Conservation (phyloP, 2,888 invertebrate species). For the Drosophila atroscutellata region DNA sequence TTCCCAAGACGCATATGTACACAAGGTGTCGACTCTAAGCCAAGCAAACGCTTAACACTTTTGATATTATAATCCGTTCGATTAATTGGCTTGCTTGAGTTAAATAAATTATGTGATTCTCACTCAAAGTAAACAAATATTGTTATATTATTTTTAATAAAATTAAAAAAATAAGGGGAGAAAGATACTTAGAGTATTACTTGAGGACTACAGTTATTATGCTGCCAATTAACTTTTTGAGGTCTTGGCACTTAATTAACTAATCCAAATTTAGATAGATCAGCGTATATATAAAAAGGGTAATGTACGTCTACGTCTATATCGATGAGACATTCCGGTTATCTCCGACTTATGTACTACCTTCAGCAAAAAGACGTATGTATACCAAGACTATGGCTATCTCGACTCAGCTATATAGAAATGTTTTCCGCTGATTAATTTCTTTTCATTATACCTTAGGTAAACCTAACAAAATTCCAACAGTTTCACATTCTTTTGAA, state of each 20-base stretch:
- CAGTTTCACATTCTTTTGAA: neutral
- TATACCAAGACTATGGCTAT: neutral
- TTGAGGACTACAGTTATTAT: neutral
- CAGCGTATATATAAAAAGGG: neutral
- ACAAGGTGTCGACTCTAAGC: neutral
- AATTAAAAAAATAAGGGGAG: neutral
- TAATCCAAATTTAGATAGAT: neutral
- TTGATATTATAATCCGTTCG: neutral
- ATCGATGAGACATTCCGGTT: neutral
- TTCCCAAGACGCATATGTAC: constrained; percentile 16
- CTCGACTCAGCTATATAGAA: neutral
- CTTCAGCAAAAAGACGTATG: neutral
- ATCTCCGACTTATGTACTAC: neutral
- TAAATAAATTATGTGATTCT: neutral
- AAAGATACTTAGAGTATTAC: neutral
- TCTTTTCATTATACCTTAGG: neutral
- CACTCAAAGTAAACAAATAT: neutral
- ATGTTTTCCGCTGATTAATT: neutral
- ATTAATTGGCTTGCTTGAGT: neutral
- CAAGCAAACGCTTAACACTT: neutral
- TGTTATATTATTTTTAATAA: neutral
- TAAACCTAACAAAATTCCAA: neutral
- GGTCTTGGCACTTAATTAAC: neutral
- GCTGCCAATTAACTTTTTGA: neutral
- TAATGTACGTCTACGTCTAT: neutral